Base-by-base conservation (phyloP, 2,113 vertebrate species). In the Oreochromis aureus region DNA sequence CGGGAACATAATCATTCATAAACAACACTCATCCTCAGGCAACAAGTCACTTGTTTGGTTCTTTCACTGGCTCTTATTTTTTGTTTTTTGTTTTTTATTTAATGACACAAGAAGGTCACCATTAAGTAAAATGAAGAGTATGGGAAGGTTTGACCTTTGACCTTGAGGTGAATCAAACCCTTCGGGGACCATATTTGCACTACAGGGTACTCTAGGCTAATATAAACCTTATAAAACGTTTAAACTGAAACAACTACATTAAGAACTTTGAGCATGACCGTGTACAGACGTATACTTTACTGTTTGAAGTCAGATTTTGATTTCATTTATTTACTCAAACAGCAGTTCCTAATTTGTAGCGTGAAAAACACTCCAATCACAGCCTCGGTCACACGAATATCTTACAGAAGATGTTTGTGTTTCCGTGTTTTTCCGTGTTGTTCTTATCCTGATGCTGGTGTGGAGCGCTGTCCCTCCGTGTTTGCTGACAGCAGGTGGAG, bases 341-440 rank as follows among this genome's bases (percentile, higher is more conserved):
- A 63, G 59, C 59, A 0, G 0, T 36, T 63, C 16, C 32, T 63
- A 32, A 1, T 63, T 36, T 9, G 16, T 63, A 0, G 59, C 2
- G 10, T 63, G 59, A 63, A 5, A 63, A 63, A 63, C 59, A 63
- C 59, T 19, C 59, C 16, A 0, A 19, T 34, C 30, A 6, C 0
- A 61, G 15, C 27, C 58, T 61, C 8, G 27, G 27, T 61, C 27
- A 11, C 58, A 61, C 3, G 0, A 61, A 32, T 10, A 61, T 32
- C 58, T 32, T 2, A 10, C 56, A 59, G 27, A 30, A 59, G 58
- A 10, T 6, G 2, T 0, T 56, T 1, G 11, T 27, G 22, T 4
- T 56, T 27, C 22, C 2, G n/a, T 24, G 58, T 61, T 2, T 0
- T 10, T 59, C 12, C 6, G 13, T 59, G 56, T 11, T 34, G 34